These are phyloP conservation scores for Parnassius glacialis DNA, from an alignment of 2,888 invertebrate species.

Conservation along the genomic window DNA sequence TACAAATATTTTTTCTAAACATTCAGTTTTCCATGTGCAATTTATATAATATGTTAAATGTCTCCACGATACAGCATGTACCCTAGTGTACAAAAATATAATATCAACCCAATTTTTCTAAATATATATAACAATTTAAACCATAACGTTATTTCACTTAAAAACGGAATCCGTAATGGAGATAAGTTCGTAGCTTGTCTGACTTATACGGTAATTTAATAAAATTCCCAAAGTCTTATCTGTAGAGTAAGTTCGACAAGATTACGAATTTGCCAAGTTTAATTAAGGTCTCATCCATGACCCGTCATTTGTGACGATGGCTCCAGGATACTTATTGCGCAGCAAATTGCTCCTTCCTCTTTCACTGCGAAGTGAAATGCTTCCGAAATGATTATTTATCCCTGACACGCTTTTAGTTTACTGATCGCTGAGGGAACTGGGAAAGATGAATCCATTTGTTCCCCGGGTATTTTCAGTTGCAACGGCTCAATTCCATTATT, in stretches of 20 bases:
- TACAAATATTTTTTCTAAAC: no score
- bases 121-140: no score
- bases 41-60: no score
- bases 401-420: conserved; percentile 8
- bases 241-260: conserved; percentile 32
- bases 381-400: conserved; percentile 36
- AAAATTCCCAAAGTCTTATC: conserved; percentile 20
- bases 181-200: conserved; percentile 11
- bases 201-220: conserved; percentile 9
- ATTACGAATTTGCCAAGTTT: conserved; percentile 65
- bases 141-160: no score
- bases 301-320: conserved; percentile 73
- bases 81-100: no score
- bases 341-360: conserved; percentile 61
- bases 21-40: no score
- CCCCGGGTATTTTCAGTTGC: background rate
- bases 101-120: no score
- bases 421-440: background rate
- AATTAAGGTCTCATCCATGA: conserved; percentile 71
- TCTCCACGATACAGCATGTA: no score
- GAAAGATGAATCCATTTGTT: background rate
- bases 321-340: conserved; percentile 63
- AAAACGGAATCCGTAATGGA: background rate
- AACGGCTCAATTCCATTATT: no score
- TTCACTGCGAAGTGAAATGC: conserved; percentile 44